These are phyloP conservation scores for Buathra laborator DNA, from an alignment of 2,888 invertebrate species.

Conservation along the genomic window DNA sequence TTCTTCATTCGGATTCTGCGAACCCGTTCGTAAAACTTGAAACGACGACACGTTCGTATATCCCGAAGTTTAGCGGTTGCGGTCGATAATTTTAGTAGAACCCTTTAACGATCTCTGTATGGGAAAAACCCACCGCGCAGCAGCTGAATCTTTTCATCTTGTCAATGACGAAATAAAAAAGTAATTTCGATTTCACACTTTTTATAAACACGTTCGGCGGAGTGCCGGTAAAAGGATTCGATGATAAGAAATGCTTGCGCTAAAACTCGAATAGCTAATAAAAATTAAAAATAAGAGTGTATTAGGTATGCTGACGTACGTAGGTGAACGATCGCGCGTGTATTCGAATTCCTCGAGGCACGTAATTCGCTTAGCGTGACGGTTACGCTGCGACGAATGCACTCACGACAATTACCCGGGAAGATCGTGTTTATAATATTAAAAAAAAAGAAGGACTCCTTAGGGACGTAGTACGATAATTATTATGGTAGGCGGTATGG, in stretches of 20 bases:
- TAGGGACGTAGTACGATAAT: slow-evolving; percentile 44
- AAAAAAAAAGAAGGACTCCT: slow-evolving; percentile 29
- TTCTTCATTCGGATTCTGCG: slow-evolving; percentile 17
- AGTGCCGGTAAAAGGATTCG: background rate
- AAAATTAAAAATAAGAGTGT: slow-evolving; percentile 1
- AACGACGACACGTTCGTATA: slow-evolving; percentile 23
- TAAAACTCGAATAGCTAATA: background rate
- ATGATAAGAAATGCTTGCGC: background rate
- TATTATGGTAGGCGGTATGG: slow-evolving; percentile 24
- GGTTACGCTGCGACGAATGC: slow-evolving; percentile 63
- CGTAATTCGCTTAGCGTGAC: slow-evolving; percentile 66
- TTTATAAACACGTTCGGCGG: background rate
- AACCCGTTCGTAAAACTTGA: slow-evolving; percentile 37
- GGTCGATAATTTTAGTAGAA: slow-evolving; percentile 5
- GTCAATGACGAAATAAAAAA: background rate
- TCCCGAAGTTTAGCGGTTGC: background rate
- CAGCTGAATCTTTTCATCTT: background rate
- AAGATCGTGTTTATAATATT: slow-evolving; percentile 54
- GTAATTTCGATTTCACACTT: background rate
- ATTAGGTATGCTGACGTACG: background rate
- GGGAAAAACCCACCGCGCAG: background rate
- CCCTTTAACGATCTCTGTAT: background rate
- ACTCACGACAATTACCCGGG: slow-evolving; percentile 59
- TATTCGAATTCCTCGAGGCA: slow-evolving; percentile 46
- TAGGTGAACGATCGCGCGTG: slow-evolving; percentile 34